A percentile compares a stretch with the other conserved stretches of the same genome.
phyloP scores from a whole-genome alignment of 2,797 vertebrate genomes.

The Neosilurus hyrtlii region DNA sequence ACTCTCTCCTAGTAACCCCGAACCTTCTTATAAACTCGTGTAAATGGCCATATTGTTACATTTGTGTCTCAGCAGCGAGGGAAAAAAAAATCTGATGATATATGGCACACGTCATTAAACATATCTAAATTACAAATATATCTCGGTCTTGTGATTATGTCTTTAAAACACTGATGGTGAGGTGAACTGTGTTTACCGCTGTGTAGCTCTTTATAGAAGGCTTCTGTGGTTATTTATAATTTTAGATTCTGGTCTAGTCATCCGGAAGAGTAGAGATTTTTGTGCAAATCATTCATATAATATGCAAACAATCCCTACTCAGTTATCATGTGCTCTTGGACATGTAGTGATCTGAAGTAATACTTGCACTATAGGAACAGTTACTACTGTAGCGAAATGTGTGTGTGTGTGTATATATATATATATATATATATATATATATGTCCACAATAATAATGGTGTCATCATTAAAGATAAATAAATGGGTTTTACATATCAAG shows the following conservation, averaged over 20 bases:
- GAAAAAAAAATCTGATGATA: background rate
- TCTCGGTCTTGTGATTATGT: constrained; percentile 31
- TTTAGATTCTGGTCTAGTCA: constrained; percentile 5
- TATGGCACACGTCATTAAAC: background rate
- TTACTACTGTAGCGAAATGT: constrained; percentile 44
- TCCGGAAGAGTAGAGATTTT: constrained; percentile 2
- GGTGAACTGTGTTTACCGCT: constrained; percentile 1
- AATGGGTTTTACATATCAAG: constrained; percentile 41
- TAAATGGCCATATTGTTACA: background rate
- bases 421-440: constrained; percentile 32
- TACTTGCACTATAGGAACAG: constrained; percentile 36
- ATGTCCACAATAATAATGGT: constrained; percentile 33
- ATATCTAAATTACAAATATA: constrained; percentile 22
- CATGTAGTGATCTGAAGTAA: constrained; percentile 36
- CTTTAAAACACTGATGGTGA: constrained; percentile 1
- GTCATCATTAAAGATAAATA: constrained; percentile 41
- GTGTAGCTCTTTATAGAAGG: constrained; percentile 32
- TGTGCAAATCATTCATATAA: constrained; percentile 37
- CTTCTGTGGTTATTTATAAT: constrained; percentile 9
- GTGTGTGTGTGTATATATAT: too few species aligned
- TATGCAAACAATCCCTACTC: constrained; percentile 44
- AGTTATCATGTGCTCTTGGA: constrained; percentile 24
- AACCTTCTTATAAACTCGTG: background rate
- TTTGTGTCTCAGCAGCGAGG: background rate
- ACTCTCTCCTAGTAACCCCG: background rate